A percentile compares a stretch with the other conserved stretches of the same genome.
Conservation (phyloP, 2,113 vertebrate genomes). For the Cisticola juncidis region DNA sequence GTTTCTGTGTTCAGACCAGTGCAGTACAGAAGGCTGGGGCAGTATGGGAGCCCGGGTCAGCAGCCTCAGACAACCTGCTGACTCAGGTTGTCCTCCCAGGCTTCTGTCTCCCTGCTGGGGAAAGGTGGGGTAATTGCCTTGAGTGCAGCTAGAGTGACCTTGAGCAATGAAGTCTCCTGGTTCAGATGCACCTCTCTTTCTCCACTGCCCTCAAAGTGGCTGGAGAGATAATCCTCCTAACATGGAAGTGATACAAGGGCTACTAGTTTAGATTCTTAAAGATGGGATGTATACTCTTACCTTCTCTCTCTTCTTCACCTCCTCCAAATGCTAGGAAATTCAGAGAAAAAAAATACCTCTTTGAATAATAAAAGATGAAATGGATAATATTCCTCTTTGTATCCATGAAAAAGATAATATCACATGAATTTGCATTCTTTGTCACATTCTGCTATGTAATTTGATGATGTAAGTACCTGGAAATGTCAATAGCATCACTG, state of each 20-base stretch:
- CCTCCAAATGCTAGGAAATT: neutral
- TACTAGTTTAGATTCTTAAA: neutral
- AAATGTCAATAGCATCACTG: neutral
- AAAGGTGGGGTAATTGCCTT: neutral
- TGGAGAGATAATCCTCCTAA: neutral
- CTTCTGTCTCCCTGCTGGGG: neutral
- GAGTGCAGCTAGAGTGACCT: neutral
- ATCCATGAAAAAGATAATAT: neutral
- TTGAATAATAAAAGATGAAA: neutral
- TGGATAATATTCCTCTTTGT: neutral
- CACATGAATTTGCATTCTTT: neutral
- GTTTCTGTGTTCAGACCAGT: neutral
- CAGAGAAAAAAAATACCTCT: neutral
- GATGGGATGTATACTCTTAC: neutral
- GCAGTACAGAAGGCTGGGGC: neutral
- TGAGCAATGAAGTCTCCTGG: neutral
- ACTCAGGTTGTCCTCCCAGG: neutral
- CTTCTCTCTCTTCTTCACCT: neutral
- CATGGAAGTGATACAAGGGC: neutral
- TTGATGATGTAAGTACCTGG: neutral
- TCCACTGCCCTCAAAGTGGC: neutral
- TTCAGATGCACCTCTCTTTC: neutral
- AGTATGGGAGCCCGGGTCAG: neutral
- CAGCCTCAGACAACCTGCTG: too few relatives aligned
- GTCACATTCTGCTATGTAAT: neutral